Conservation (phyloP, 2,888 invertebrate species). For the Odontocolon sp. region DNA sequence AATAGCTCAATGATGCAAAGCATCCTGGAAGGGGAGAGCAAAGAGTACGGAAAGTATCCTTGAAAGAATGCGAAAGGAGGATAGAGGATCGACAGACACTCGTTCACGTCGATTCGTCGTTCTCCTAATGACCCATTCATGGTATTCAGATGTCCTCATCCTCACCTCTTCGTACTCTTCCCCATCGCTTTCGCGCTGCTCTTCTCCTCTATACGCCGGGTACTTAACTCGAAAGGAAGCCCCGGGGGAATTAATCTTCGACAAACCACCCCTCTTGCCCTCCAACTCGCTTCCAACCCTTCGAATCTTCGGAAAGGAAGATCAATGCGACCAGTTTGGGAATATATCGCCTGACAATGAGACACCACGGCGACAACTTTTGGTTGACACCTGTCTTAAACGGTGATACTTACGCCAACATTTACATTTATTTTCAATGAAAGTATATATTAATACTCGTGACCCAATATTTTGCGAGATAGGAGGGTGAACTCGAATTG, state of each 20-base stretch:
- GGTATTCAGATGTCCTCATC: background rate
- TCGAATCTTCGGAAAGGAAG: constrained; percentile 17
- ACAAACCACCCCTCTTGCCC: constrained; percentile 28
- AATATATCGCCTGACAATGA: constrained; percentile 38
- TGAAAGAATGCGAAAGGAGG: constrained; percentile 18
- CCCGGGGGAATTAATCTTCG: constrained; percentile 57
- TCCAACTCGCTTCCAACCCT: background rate
- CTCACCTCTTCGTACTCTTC: constrained; percentile 27
- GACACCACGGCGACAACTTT: constrained; percentile 2
- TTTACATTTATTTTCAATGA: constrained; percentile 7
- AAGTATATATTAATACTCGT: too few relatives aligned
- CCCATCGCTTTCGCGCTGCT: too few relatives aligned
- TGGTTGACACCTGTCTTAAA: constrained; percentile 22
- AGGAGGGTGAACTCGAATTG: too few relatives aligned
- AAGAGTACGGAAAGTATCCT: background rate
- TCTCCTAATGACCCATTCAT: constrained; percentile 57
- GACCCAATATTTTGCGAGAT: too few relatives aligned
- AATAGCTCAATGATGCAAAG: background rate
- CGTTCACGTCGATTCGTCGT: constrained; percentile 42
- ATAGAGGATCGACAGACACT: background rate
- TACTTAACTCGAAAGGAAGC: constrained; percentile 38
- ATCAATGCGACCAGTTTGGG: constrained; percentile 26
- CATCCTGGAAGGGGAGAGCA: background rate
- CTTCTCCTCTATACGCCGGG: constrained; percentile 17
- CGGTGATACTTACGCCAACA: constrained; percentile 2